These are phyloP conservation scores for Eustalomyia histrio DNA, from an alignment of 2,888 invertebrate species.

Conservation along the genomic window DNA sequence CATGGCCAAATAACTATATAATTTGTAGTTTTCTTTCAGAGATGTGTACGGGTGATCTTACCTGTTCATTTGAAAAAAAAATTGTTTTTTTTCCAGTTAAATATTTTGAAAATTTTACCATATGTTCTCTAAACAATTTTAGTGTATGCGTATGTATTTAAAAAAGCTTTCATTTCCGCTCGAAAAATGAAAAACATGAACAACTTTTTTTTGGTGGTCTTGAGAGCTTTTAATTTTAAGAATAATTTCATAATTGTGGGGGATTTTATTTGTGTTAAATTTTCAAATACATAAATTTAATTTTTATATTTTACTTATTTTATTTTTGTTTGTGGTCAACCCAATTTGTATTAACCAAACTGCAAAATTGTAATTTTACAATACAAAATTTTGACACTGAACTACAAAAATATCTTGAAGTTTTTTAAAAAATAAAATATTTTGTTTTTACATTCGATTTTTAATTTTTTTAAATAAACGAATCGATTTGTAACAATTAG, in stretches of 20 bases:
- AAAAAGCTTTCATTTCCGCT: slow-evolving; percentile 60
- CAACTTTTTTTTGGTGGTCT: slow-evolving; percentile 28
- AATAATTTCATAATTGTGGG: slow-evolving; percentile 37
- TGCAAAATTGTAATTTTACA: slow-evolving; percentile 31
- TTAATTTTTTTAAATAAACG: too few relatives aligned
- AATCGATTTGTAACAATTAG: too few relatives aligned
- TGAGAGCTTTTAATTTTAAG: slow-evolving; percentile 42
- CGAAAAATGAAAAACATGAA: slow-evolving; percentile 6
- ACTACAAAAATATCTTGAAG: neutral
- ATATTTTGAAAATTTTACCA: neutral
- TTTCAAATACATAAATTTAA: slow-evolving; percentile 16
- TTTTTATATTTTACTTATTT: neutral
- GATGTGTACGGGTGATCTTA: neutral
- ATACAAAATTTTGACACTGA: neutral
- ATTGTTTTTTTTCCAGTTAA: neutral
- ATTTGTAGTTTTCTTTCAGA: neutral
- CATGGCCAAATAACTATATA: slow-evolving; percentile 30
- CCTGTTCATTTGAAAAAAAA: slow-evolving; percentile 28
- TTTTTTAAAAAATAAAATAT: too few relatives aligned
- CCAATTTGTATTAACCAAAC: slow-evolving; percentile 41
- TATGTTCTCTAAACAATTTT: neutral
- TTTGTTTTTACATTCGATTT: too few relatives aligned
- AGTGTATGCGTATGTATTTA: neutral
- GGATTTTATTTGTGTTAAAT: neutral
- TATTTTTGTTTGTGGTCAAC: slow-evolving; percentile 31